Percentiles rank a stretch among this genome's conserved stretches.
These are phyloP conservation scores for Sternarchorhynchus goeldii DNA, from an alignment of 2,797 vertebrate species.

Conservation along the genomic window DNA sequence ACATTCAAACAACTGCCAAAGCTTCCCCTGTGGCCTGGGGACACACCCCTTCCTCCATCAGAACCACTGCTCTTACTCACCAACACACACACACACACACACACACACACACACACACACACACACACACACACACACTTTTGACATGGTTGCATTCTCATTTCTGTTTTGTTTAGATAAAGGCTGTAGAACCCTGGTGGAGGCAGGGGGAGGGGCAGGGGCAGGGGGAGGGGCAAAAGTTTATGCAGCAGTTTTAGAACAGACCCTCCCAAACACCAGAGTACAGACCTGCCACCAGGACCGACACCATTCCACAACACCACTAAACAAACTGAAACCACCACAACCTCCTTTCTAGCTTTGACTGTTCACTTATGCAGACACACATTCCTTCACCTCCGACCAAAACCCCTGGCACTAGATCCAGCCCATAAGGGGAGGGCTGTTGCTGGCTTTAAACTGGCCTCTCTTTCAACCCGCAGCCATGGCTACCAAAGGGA, in stretches of 20 bases:
- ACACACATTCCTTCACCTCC: too few species aligned
- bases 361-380: too few species aligned
- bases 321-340: too few species aligned
- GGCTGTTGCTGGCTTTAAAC: not conserved
- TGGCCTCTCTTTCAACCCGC: conserved; percentile 11
- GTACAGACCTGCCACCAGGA: conserved; percentile 50
- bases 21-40: not conserved
- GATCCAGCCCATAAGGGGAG: not conserved
- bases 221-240: conserved; percentile 73
- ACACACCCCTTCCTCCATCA: conserved; percentile 25
- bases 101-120: conserved; percentile 1
- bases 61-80: conserved; percentile 31
- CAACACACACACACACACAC: not conserved
- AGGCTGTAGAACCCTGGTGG: conserved; percentile 58
- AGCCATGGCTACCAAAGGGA: conserved; percentile 24
- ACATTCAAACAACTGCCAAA: conserved; percentile 4
- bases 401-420: too few species aligned
- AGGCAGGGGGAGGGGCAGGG: conserved; percentile 64
- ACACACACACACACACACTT: not conserved
- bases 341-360: too few species aligned
- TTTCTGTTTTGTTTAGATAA: conserved; percentile 35
- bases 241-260: conserved; percentile 61
- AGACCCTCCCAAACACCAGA: conserved; percentile 50
- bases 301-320: not conserved
- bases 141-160: conserved; percentile 23